phyloP scores from a whole-genome alignment of 2,888 invertebrate species.

The Phaedon cochleariae region DNA sequence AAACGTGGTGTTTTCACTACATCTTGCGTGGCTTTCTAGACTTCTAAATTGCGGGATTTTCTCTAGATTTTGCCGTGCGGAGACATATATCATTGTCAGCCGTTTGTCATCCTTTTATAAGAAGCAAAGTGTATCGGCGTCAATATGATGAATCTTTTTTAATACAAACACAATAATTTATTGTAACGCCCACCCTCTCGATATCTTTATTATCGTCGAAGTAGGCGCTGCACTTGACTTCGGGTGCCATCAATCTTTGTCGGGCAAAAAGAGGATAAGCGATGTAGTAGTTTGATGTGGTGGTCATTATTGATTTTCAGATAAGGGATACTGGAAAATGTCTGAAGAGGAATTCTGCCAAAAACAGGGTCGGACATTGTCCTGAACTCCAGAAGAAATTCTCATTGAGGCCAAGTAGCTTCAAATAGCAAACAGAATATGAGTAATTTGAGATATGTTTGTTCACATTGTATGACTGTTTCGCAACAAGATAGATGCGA shows the following conservation, averaged over 20 bases:
- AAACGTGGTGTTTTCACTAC: neutral
- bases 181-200: slow-evolving; percentile 54
- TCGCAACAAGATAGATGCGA: no score
- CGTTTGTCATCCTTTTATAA: neutral
- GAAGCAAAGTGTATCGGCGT: slow-evolving; percentile 26
- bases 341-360: neutral
- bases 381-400: no score
- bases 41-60: neutral
- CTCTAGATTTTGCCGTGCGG: neutral
- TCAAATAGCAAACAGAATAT: no score
- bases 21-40: neutral
- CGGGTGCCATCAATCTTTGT: slow-evolving; percentile 54
- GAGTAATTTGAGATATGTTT: no score
- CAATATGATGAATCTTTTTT: slow-evolving; percentile 56
- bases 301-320: slow-evolving; percentile 1
- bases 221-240: slow-evolving; percentile 54
- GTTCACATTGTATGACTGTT: no score
- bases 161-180: slow-evolving; percentile 59
- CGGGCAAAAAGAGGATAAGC: slow-evolving; percentile 40
- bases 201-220: slow-evolving; percentile 56
- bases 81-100: neutral
- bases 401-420: no score
- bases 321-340: neutral
- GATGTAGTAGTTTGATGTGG: neutral
- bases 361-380: neutral